Base-by-base conservation (phyloP, 1,140 invertebrate species). In the Drosophila parvula region DNA sequence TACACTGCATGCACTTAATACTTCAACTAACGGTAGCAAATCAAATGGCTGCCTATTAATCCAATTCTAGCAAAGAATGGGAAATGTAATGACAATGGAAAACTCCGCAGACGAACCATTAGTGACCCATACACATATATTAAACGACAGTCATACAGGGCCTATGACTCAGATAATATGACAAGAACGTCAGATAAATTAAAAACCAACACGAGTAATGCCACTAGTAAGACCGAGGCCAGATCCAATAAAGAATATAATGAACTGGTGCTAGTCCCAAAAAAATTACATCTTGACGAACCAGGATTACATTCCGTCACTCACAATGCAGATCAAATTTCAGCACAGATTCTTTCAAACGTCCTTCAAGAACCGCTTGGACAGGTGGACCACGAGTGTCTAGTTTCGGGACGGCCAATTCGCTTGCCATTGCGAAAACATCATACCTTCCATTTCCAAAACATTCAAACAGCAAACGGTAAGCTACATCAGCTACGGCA, bases 371-470 rank as follows among this genome's bases (percentile, higher is more conserved):
- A 92, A 93, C 69, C 55, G 7, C 53, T 68, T 18, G 74, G 93
- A 93, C 30, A 43, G 43, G 91, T 62, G 5, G 45, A 62, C 40
- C 84, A 80, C 59, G 74, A 85, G 50, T 79, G 68, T 30, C 14
- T 90, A 62, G 78, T 74, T 53, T 81, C 67, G 30, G 68, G 79
- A 43, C 81, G 80, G 3, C 90, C 91, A 36, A 79, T 92, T 44
- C 86, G 94, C 88, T 93, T 95, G 74, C 94, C 94, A 0, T 78
- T 95, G 28, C 94, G 95, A 84, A 95, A 95, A 90, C 94, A 94
- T 91, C 94, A 95, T 90, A 95, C 94, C 82, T 95, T 95, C 80
- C 95, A 95, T 80, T 95, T 95, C 65, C 94, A 95, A 92, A 94
- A 93, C 30, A 94, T 82, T 92, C 84, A 92, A 60, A 92, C 90